Base-by-base conservation (phyloP, 2,113 vertebrate species). In the Phoxinus phoxinus region DNA sequence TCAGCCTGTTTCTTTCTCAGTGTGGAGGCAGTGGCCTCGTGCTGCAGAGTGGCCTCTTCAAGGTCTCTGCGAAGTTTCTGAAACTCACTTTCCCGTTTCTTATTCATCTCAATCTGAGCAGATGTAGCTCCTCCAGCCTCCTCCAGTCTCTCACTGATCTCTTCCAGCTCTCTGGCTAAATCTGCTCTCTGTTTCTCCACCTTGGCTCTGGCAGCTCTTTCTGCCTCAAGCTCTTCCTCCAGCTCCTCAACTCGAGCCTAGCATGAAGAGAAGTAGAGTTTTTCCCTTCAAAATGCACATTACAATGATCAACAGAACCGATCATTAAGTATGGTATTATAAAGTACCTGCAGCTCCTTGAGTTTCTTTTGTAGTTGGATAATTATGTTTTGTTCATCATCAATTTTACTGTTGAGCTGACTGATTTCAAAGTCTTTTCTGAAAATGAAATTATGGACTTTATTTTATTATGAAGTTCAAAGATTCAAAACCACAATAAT, bases 361-460 rank as follows among this genome's bases (percentile, higher is more conserved):
- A 97, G 86, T 86, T 96, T 97, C 92, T 97, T 97, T 89, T 96
- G 96, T 2, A 97, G 95, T 71, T 97, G 96, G 78, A 89, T 72
- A 61, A 92, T 92, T 71, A 96, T 87, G 1, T 93, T 90, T 82
- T 96, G 95, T 1, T 97, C 96, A 89, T 97, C 95, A 35, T 97
- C 96, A 84, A 97, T 92, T 90, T 94, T 97, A 63, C 94, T 90
- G 69, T 93, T 96, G 27, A 95, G 94, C 87, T 97, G 95, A 73
- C 83, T 96, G 63, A 96, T 92, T 83, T 97, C 96, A 93, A 97
- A 97, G 79, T 97, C 96, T 82, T 97, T 97, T 92, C 96, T 97
- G 89, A 11, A 84, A 13, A 41, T 74, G 25, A 59, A 48, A 73
- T 27, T 8, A 78, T 25, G 10, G 27, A 58, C 32, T 69, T 84